phyloP scores from a whole-genome alignment of 2,888 invertebrate genomes.

The Acronicta psi region DNA sequence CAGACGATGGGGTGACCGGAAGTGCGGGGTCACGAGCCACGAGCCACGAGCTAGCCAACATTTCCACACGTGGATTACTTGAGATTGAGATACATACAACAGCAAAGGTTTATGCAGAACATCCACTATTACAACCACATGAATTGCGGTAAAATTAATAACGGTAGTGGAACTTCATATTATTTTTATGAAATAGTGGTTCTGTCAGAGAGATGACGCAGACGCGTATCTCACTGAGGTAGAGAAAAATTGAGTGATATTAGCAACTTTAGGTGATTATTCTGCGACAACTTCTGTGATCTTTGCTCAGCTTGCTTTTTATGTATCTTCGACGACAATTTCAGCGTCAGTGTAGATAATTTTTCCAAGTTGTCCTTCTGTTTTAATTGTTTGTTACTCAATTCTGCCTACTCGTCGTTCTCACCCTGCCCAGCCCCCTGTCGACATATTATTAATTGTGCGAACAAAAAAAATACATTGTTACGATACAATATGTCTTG shows the following conservation, averaged over 20 bases:
- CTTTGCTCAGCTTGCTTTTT: too few relatives aligned
- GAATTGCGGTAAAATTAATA: too few relatives aligned
- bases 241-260: too few relatives aligned
- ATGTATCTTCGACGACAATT: too few relatives aligned
- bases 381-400: background rate
- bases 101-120: background rate
- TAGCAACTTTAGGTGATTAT: too few relatives aligned
- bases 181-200: too few relatives aligned
- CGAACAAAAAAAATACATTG: conserved; percentile 3
- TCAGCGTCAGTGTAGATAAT: too few relatives aligned
- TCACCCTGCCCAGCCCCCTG: conserved; percentile 9
- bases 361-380: background rate
- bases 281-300: too few relatives aligned
- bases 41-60: background rate
- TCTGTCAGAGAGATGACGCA: too few relatives aligned
- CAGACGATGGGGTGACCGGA: conserved; percentile 3
- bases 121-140: background rate
- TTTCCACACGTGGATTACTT: background rate
- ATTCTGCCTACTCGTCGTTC: background rate
- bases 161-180: too few relatives aligned
- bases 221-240: too few relatives aligned
- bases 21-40: background rate
- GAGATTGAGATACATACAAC: background rate
- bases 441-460: background rate
- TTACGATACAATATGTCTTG: conserved; percentile 4